A percentile compares a stretch with the other conserved stretches of the same genome.
Conservation (phyloP, 2,113 vertebrate species). For the Sylvia atricapilla region DNA sequence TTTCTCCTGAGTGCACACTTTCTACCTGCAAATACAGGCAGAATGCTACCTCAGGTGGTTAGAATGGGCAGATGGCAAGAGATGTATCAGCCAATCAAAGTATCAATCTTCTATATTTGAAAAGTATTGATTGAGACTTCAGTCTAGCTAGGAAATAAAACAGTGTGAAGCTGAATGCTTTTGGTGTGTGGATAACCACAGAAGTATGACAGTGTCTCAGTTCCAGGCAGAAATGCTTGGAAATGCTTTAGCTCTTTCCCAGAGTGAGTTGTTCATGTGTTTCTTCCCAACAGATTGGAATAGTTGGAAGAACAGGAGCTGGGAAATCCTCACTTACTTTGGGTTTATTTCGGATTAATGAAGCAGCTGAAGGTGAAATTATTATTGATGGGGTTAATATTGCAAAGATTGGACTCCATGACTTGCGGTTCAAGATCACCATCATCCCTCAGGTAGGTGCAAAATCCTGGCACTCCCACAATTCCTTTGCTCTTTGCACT, state of each 20-base stretch:
- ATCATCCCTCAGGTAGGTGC: slow-evolving; percentile 91
- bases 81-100: background rate
- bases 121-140: background rate
- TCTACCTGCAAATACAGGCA: background rate
- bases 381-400: slow-evolving; percentile 89
- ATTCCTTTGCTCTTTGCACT: background rate
- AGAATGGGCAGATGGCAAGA: background rate
- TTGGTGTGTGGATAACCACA: background rate
- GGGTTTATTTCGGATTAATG: slow-evolving; percentile 93
- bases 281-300: slow-evolving; percentile 82
- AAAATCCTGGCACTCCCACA: background rate
- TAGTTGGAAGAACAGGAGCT: slow-evolving; percentile 93
- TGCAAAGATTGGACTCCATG: slow-evolving; percentile 87
- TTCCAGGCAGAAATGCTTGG: background rate
- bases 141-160: background rate
- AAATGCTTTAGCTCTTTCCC: background rate
- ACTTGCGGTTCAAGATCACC: slow-evolving; percentile 90
- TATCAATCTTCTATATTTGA: background rate
- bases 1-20: background rate
- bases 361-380: slow-evolving; percentile 86
- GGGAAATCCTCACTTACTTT: slow-evolving; percentile 94
- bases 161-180: background rate
- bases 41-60: background rate
- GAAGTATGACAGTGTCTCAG: rapidly evolving
- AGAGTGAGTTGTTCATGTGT: background rate